Percentiles rank a stretch among this genome's conserved stretches.
These are phyloP conservation scores for Paratrypauchen microcephalus DNA, from an alignment of 2,797 vertebrate species.

Conservation along the genomic window DNA sequence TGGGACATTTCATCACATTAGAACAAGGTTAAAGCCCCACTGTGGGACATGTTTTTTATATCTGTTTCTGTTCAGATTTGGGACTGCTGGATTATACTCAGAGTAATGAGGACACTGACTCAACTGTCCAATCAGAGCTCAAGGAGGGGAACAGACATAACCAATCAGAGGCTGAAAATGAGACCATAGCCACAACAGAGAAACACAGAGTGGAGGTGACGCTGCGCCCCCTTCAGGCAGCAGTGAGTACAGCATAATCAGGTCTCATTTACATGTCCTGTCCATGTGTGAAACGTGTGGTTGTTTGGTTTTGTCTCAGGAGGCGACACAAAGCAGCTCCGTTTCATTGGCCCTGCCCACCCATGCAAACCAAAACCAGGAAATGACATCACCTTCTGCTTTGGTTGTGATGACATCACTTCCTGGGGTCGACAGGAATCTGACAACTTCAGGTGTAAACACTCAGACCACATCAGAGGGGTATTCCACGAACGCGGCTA, in stretches of 20 bases:
- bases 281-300: too few relatives aligned
- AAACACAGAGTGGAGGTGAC: not conserved
- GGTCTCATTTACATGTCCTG: too few relatives aligned
- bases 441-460: not conserved
- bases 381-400: slow-evolving; percentile 14
- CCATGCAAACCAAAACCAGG: slow-evolving; percentile 35
- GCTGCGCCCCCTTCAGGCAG: slow-evolving; percentile 12
- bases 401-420: not conserved
- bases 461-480: not conserved
- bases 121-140: slow-evolving; percentile 48
- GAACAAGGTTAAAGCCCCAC: too few relatives aligned
- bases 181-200: slow-evolving; percentile 17
- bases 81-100: slow-evolving; percentile 72
- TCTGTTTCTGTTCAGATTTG: not conserved
- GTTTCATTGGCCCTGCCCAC: slow-evolving; percentile 26
- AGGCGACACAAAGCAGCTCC: slow-evolving; percentile 42
- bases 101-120: slow-evolving; percentile 66
- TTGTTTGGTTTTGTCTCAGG: slow-evolving; percentile 23
- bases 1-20: too few relatives aligned
- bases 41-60: not conserved
- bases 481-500: too few relatives aligned
- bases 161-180: slow-evolving; percentile 61
- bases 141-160: slow-evolving; percentile 73
- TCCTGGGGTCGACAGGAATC: not conserved
- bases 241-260: slow-evolving; percentile 42